These are phyloP conservation scores for Glyptemys insculpta DNA, from an alignment of 2,797 vertebrate species.

Conservation along the genomic window DNA sequence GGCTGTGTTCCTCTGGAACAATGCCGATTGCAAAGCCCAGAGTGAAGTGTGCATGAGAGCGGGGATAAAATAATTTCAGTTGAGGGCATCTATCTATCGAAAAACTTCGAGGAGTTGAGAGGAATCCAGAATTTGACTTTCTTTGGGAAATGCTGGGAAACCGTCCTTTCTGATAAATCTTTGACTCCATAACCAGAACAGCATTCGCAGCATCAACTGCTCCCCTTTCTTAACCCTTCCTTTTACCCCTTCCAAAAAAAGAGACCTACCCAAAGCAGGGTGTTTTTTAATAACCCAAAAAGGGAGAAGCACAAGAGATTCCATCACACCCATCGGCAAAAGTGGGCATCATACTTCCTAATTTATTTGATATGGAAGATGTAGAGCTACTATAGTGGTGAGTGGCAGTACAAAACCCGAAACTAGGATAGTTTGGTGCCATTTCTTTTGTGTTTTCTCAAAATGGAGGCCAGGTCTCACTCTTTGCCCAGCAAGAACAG, in stretches of 20 bases:
- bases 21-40: neutral
- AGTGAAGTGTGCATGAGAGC: neutral
- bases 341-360: neutral
- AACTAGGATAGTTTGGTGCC: neutral
- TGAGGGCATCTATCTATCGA: neutral
- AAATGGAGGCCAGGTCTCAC: neutral
- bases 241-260: neutral
- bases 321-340: neutral
- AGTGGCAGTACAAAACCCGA: neutral
- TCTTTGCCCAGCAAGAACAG: neutral
- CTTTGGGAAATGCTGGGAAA: neutral
- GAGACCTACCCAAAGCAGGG: neutral
- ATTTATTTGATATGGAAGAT: neutral
- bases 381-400: neutral
- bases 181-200: neutral
- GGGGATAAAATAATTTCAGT: accelerated
- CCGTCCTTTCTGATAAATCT: neutral
- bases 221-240: neutral
- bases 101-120: neutral
- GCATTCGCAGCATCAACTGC: accelerated
- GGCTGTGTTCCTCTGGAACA: neutral
- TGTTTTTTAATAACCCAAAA: neutral
- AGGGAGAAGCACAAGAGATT: neutral
- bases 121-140: neutral
- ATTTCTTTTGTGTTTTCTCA: neutral